phyloP scores from a whole-genome alignment of 2,888 invertebrate genomes.

The Limnephilus rhombicus region DNA sequence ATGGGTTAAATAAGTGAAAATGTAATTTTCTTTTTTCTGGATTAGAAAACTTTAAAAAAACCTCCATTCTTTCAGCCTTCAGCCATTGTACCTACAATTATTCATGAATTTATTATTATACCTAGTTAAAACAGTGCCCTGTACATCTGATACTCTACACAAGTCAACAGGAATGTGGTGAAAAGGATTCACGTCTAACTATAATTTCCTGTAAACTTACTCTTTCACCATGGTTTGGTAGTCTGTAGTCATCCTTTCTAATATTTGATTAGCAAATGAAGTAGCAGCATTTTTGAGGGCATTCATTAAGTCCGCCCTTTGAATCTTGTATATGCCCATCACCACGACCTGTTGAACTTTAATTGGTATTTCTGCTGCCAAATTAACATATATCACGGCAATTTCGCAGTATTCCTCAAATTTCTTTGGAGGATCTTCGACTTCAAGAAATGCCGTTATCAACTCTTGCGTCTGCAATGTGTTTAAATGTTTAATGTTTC shows the following conservation, averaged over 20 bases:
- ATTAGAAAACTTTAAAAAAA: too few relatives aligned
- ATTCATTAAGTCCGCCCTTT: conserved; percentile 87
- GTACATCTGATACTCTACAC: too few relatives aligned
- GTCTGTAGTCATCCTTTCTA: conserved; percentile 86
- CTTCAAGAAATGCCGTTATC: conserved; percentile 83
- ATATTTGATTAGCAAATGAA: conserved; percentile 82
- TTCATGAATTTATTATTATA: too few relatives aligned
- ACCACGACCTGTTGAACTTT: conserved; percentile 82
- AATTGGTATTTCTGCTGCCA: conserved; percentile 80
- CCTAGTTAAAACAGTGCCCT: too few relatives aligned
- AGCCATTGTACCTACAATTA: too few relatives aligned
- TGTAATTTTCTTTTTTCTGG: too few relatives aligned
- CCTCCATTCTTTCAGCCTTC: too few relatives aligned
- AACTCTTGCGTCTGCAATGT: conserved; percentile 77
- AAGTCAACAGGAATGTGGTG: neutral
- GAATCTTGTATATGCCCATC: conserved; percentile 91
- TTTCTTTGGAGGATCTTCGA: conserved; percentile 78
- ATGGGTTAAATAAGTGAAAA: too few relatives aligned
- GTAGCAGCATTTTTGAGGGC: conserved; percentile 84
- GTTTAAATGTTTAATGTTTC: neutral
- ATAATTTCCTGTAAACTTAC: conserved; percentile 74
- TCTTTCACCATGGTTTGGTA: conserved; percentile 88
- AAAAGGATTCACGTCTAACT: neutral
- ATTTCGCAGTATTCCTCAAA: conserved; percentile 82
- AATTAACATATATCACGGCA: conserved; percentile 80